These are phyloP conservation scores for Bostrychus sinensis DNA, from an alignment of 2,113 vertebrate genomes.

Conservation along the genomic window DNA sequence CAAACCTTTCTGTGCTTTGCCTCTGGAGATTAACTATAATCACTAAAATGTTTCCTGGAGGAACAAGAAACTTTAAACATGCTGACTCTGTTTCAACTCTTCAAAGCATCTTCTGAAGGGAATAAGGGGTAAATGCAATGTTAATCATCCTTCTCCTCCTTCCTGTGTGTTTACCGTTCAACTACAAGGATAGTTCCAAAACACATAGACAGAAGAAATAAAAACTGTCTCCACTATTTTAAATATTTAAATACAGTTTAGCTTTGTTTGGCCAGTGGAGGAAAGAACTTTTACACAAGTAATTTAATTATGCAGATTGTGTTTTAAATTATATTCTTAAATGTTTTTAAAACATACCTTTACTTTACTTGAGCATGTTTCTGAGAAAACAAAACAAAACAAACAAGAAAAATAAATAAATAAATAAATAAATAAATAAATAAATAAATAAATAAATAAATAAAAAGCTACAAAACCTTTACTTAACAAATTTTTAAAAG, in stretches of 20 bases:
- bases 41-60: neutral
- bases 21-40: neutral
- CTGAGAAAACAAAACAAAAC: too few relatives aligned
- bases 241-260: neutral
- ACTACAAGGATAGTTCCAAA: conserved; percentile 4
- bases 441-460: too few relatives aligned
- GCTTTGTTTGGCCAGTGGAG: neutral
- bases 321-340: too few relatives aligned
- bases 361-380: too few relatives aligned
- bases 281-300: neutral
- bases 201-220: neutral
- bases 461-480: too few relatives aligned
- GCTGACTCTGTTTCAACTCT: conserved; percentile 28
- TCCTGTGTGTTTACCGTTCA: conserved; percentile 6
- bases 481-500: too few relatives aligned
- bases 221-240: neutral
- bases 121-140: conserved; percentile 21
- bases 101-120: conserved; percentile 25
- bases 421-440: too few relatives aligned
- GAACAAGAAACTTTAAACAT: conserved; percentile 19
- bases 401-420: too few relatives aligned
- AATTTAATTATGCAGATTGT: too few relatives aligned
- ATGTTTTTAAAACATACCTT: too few relatives aligned
- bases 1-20: neutral
- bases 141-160: conserved; percentile 25